phyloP scores from a whole-genome alignment of 2,113 vertebrate species.

The Archilochus colubris region DNA sequence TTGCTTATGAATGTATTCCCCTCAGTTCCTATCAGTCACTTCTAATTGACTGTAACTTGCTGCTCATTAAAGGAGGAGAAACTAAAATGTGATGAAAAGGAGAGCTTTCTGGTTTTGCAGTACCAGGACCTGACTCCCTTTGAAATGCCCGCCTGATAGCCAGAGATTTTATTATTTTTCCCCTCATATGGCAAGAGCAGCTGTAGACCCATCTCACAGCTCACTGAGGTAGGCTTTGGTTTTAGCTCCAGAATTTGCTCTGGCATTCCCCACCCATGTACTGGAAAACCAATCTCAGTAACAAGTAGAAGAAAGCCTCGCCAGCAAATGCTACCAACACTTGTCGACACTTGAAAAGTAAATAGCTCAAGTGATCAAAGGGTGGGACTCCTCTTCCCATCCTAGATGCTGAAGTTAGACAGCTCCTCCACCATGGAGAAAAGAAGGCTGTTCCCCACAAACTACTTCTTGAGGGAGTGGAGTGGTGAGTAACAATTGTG shows the following conservation, averaged over 20 bases:
- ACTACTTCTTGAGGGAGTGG: background rate
- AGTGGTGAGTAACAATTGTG: background rate
- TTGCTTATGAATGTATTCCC: conserved; percentile 83
- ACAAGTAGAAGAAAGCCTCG: background rate
- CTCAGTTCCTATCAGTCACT: conserved; percentile 80
- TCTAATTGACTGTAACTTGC: conserved; percentile 82
- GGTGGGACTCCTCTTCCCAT: background rate
- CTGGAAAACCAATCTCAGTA: background rate
- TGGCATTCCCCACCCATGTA: background rate
- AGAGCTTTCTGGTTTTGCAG: background rate
- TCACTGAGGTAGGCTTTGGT: background rate
- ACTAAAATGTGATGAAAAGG: background rate
- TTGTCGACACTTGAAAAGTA: background rate
- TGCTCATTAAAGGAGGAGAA: conserved; percentile 75
- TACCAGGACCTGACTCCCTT: background rate
- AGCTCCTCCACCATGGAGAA: fast-evolving
- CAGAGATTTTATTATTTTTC: background rate
- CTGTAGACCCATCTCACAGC: background rate
- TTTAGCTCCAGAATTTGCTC: background rate
- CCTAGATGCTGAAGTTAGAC: background rate
- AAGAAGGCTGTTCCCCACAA: background rate
- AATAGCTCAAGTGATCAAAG: background rate
- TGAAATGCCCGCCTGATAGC: background rate
- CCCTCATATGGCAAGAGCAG: background rate
- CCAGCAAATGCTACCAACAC: background rate